phyloP scores from a whole-genome alignment of 1,140 invertebrate species.

The Copidosoma floridanum region DNA sequence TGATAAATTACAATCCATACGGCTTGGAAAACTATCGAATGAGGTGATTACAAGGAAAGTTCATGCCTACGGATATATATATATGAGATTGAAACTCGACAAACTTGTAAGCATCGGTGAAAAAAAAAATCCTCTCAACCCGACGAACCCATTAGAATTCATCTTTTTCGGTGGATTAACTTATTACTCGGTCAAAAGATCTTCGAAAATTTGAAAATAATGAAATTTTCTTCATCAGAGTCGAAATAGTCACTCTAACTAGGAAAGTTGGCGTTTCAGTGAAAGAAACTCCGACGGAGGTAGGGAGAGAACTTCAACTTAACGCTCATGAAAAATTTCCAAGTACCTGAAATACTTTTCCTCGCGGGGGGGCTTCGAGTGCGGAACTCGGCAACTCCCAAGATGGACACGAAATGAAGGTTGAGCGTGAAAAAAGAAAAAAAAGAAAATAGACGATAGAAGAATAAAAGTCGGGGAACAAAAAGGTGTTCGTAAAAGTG shows the following conservation, averaged over 20 bases:
- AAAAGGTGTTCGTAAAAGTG: not conserved
- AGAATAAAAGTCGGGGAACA: too few relatives aligned
- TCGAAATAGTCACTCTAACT: constrained; percentile 7
- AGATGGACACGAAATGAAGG: not conserved
- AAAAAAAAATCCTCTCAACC: too few relatives aligned
- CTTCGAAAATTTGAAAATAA: not conserved
- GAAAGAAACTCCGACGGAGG: constrained; percentile 6
- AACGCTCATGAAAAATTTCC: constrained; percentile 18
- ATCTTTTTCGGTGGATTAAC: not conserved
- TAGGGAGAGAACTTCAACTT: constrained; percentile 23
- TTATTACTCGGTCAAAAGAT: not conserved
- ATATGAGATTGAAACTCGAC: too few relatives aligned
- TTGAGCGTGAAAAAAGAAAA: not conserved
- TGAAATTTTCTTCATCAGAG: not conserved
- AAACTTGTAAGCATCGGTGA: too few relatives aligned
- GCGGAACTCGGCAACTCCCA: not conserved
- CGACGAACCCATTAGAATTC: not conserved
- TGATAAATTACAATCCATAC: too few relatives aligned
- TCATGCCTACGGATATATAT: too few relatives aligned
- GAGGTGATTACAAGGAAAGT: too few relatives aligned
- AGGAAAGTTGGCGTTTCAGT: not conserved
- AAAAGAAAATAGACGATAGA: not conserved
- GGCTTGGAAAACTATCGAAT: too few relatives aligned
- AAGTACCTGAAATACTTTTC: constrained; percentile 14
- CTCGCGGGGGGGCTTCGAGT: not conserved